These are phyloP conservation scores for Eumeta japonica DNA, from an alignment of 1,140 invertebrate genomes.

Conservation along the genomic window DNA sequence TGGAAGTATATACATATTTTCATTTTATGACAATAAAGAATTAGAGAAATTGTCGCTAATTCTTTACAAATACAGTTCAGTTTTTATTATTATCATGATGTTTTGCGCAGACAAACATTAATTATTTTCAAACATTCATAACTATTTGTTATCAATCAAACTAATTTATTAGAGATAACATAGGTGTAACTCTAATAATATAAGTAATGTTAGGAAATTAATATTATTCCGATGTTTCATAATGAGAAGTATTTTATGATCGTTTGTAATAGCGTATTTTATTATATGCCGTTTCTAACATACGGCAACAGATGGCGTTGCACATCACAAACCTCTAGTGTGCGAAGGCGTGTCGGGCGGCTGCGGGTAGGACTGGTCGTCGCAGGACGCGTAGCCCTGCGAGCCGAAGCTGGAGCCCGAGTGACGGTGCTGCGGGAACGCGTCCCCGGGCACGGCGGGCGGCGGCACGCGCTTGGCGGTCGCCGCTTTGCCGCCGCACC, in stretches of 20 bases:
- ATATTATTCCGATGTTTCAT: no score
- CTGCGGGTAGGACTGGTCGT: conserved; percentile 64
- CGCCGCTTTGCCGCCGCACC: conserved; percentile 66
- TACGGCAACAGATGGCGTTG: background rate
- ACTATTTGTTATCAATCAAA: no score
- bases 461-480: conserved; percentile 81
- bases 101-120: no score
- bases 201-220: no score
- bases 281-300: background rate
- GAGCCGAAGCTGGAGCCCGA: conserved; percentile 74
- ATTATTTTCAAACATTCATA: no score
- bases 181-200: no score
- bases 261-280: background rate
- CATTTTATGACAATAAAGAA: no score
- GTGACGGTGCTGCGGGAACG: conserved; percentile 65
- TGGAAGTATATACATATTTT: no score
- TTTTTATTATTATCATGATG: no score
- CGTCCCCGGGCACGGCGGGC: conserved; percentile 73
- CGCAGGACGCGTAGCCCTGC: conserved; percentile 71
- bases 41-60: no score
- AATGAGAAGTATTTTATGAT: background rate
- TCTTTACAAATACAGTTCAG: no score
- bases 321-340: conserved; percentile 46
- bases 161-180: no score
- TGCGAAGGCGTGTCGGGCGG: conserved; percentile 52